Base-by-base conservation (phyloP, 2,113 vertebrate species). In the Apteryx mantelli region DNA sequence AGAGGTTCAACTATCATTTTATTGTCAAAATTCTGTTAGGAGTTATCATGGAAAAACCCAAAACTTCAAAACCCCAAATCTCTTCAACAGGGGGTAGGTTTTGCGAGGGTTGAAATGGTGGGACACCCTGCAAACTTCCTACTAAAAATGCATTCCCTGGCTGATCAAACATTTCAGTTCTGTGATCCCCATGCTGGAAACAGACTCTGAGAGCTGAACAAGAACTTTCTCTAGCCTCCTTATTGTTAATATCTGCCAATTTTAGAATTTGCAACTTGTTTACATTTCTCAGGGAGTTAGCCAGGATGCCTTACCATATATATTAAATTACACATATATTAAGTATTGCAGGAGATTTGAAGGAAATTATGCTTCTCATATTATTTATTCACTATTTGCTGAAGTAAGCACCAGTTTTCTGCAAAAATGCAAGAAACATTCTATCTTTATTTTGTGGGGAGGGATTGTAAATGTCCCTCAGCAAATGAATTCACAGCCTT, bases 401-500 rank as follows among this genome's bases (percentile, higher is more conserved):
- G 83, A 94, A 96, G 44, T 84, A 93, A 94, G 53, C 77, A 81
- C 91, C 85, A 93, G 85, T 87, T 36, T 94, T 55, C 50, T 80
- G 60, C 32, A 36, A 74, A 77, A 60, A 87, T 60, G 3, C 42
- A 73, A 44, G 66, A 84, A 81, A 83, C 50, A 36, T 85, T 83
- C 55, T 75, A 28, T 8, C 82, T 93, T 83, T 94, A 86, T 82
- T 96, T 94, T 73, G 89, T 71, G 60, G 55, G 75, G 58, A 74
- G 68, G 79, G 90, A 94, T 69, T 93, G 52, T 81, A 92, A 92
- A 87, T 83, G 77, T 93, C 92, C 85, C 68, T 88, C 55, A 93
- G 91, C 69, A 93, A 97, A 97, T 71, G 89, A 96, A 94, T 96
- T 95, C 88, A 96, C 93, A 91, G n/a, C 44, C 83, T 92, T 95